phyloP scores from a whole-genome alignment of 2,797 vertebrate species.

The Sebastes hopkinsi region DNA sequence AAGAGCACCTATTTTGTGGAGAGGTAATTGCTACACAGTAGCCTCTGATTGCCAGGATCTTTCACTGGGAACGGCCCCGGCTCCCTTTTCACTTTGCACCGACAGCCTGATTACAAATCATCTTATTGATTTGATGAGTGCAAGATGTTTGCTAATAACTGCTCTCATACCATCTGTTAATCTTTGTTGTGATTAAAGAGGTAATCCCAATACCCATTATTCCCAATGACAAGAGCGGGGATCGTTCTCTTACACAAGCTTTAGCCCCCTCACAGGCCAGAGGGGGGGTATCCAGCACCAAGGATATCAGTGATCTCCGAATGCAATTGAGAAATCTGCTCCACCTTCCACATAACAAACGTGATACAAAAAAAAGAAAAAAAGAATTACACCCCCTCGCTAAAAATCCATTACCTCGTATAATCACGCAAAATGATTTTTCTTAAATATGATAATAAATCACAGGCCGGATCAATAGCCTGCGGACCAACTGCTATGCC shows the following conservation, averaged over 20 bases:
- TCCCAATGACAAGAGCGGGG: constrained; percentile 91
- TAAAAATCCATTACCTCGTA: constrained; percentile 96
- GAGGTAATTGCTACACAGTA: constrained; percentile 86
- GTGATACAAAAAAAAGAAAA: constrained; percentile 85
- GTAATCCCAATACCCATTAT: constrained; percentile 92
- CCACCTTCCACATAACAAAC: constrained; percentile 86
- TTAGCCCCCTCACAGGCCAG: constrained; percentile 75
- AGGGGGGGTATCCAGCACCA: constrained; percentile 5
- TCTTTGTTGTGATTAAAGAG: constrained; percentile 97
- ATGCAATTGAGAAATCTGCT: constrained; percentile 89
- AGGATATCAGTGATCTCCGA: constrained; percentile 89
- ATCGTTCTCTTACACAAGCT: constrained; percentile 82
- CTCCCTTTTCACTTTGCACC: constrained; percentile 70
- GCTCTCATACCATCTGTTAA: constrained; percentile 92
- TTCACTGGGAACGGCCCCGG: constrained; percentile 74
- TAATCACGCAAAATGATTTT: constrained; percentile 99
- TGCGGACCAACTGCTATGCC: constrained; percentile 92
- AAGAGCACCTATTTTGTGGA: constrained; percentile 83
- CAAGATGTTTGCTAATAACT: constrained; percentile 92
- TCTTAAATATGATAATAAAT: constrained; percentile 99
- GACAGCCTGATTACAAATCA: constrained; percentile 87
- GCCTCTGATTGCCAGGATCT: constrained; percentile 85
- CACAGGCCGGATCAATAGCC: constrained; percentile 96
- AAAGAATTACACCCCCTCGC: constrained; percentile 92
- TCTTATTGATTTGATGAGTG: constrained; percentile 94